These are phyloP conservation scores for Luperina nickerlii DNA, from an alignment of 2,888 invertebrate genomes.

Conservation along the genomic window DNA sequence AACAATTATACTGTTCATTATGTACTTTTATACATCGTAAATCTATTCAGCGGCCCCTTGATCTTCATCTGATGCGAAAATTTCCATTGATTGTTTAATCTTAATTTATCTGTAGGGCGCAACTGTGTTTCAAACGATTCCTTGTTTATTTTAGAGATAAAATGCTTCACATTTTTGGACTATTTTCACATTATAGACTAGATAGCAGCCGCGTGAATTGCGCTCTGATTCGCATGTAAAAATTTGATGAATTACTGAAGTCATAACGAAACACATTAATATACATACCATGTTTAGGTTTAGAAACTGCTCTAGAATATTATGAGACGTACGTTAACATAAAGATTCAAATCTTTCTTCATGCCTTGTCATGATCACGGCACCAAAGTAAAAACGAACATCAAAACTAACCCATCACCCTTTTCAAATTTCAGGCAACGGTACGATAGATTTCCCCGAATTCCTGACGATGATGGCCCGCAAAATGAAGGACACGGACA, in stretches of 20 bases:
- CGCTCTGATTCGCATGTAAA: conserved; percentile 26
- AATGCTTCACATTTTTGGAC: conserved; percentile 23
- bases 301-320: neutral
- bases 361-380: neutral
- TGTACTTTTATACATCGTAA: conserved; percentile 65
- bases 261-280: conserved; percentile 11
- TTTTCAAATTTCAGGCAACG: conserved; percentile 94
- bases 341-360: neutral
- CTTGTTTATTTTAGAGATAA: conserved; percentile 46
- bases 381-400: neutral
- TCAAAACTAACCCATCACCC: conserved; percentile 26
- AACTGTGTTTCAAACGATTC: conserved; percentile 46
- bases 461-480: conserved; percentile 99
- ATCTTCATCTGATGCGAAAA: conserved; percentile 49
- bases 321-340: neutral
- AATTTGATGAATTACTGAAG: conserved; percentile 8
- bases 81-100: conserved; percentile 46
- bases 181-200: too few relatives aligned
- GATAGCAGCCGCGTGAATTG: conserved; percentile 3
- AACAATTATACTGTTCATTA: conserved; percentile 66
- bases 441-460: conserved; percentile 99
- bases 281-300: conserved; percentile 1
- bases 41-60: conserved; percentile 53
- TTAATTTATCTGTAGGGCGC: conserved; percentile 50
- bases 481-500: conserved; percentile 99